Conservation (phyloP, 1,140 invertebrate genomes). For the Nymphalis io region DNA sequence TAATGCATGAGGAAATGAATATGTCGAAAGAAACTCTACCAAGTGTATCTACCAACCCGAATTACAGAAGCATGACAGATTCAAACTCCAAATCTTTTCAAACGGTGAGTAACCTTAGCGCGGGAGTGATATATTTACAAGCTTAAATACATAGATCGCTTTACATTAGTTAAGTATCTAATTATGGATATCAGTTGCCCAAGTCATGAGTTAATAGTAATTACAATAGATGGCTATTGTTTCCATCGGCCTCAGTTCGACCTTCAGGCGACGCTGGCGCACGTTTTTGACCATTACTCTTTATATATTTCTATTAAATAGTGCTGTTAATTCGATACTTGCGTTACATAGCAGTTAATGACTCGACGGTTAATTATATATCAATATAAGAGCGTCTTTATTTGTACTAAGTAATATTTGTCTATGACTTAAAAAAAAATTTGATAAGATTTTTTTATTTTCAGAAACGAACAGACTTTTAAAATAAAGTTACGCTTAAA, state of each 20-base stretch:
- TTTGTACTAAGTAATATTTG: neutral
- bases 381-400: neutral
- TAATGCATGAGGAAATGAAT: no score
- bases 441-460: no score
- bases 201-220: slow-evolving; percentile 72
- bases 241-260: slow-evolving; percentile 64
- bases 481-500: no score
- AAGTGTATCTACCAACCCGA: no score
- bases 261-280: slow-evolving; percentile 63
- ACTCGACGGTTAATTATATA: no score
- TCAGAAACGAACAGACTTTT: no score
- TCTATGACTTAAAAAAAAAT: no score
- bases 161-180: slow-evolving; percentile 22
- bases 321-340: slow-evolving; percentile 15
- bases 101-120: no score
- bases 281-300: slow-evolving; percentile 72
- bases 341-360: neutral
- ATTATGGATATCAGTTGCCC: slow-evolving; percentile 58
- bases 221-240: slow-evolving; percentile 79
- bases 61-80: no score
- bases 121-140: no score
- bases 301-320: no score
- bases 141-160: slow-evolving; percentile 7
- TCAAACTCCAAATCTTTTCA: neutral
- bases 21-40: no score